A percentile compares a stretch with the other conserved stretches of the same genome.
Conservation (phyloP, 2,113 vertebrate species). For the Opisthocomus hoazin region DNA sequence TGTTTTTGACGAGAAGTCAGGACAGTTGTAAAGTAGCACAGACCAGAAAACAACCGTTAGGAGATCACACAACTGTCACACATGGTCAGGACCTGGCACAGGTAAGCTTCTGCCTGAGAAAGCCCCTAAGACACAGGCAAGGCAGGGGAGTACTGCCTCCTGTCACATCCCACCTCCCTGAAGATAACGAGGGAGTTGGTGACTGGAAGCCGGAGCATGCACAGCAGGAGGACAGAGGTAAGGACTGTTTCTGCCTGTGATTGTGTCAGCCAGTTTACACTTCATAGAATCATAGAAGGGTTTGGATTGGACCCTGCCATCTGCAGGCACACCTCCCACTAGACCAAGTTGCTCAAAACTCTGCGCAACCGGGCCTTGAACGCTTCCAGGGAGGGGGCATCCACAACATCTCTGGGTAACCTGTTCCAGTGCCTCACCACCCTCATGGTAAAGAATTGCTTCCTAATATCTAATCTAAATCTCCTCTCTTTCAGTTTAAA, state of each 20-base stretch:
- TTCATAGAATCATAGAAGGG: too few relatives aligned
- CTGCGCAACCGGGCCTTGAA: too few relatives aligned
- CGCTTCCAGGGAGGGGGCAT: too few relatives aligned
- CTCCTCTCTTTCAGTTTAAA: too few relatives aligned
- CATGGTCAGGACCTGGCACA: neutral
- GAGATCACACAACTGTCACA: neutral
- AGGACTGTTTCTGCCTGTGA: neutral
- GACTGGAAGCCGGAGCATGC: rapidly evolving
- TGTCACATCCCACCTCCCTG: neutral
- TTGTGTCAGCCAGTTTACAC: neutral
- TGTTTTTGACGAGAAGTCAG: neutral
- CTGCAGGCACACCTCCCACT: too few relatives aligned
- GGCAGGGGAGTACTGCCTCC: neutral
- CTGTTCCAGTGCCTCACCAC: too few relatives aligned
- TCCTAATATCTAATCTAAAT: too few relatives aligned
- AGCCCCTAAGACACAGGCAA: neutral
- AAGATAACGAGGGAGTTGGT: neutral
- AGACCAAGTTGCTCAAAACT: too few relatives aligned
- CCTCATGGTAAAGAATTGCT: too few relatives aligned
- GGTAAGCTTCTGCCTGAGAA: neutral
- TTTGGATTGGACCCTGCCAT: too few relatives aligned
- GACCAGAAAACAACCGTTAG: neutral
- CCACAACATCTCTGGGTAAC: too few relatives aligned
- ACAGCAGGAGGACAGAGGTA: neutral
- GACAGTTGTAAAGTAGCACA: neutral